Evolutionary conservation across 2,797 vertebrate species (phyloP), one percentile per base, ranked within the genome.

Genomic region (Alfaro cultratus): DNA sequence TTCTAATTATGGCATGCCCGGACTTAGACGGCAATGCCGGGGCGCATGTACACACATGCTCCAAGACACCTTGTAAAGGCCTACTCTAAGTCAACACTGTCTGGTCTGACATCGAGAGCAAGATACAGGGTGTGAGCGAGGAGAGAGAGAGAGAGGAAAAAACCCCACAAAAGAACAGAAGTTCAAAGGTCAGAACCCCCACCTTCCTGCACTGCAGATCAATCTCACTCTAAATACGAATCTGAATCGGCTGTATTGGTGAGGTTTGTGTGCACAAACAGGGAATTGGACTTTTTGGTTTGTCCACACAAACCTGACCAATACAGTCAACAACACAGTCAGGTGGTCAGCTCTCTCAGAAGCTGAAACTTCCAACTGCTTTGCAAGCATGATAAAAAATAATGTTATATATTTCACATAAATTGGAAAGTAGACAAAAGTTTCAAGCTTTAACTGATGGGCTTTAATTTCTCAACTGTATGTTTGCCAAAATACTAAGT

Each of bases 1-100:
- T 94, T 95, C 93, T 96, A 96, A 97, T 97, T 95, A 95, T 90
- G 94, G 85, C 94, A 95, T 94, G 95, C 89, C 95, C 82, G 89
- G 93, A 95, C 95, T 93, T 89, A 95, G 93, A 94, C 93, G 79
- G 94, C 93, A 95, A 94, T 94, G 93, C 91, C 49, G 89, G 86
- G 90, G 80, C 76, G 45, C 95, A 95, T 94, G 96, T 94, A 95
- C 82, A 82, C 93, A 96, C 96, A 94, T 31, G 96, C 93, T 93
- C 83, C 80, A 81, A 89, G 93, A 93, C 92, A 93, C 94, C 92
- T 94, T 93, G 88, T 87, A 82, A 94, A 94, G 93, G 91, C 93
- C 93, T 86, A 84, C 88, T 80, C 92, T 91, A 88, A 91, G 90
- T 91, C 93, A 96, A 94, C 89, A 93, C 89, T 89, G 91, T 91